Conservation (phyloP, 2,888 invertebrate genomes). For the Macaria liturata region DNA sequence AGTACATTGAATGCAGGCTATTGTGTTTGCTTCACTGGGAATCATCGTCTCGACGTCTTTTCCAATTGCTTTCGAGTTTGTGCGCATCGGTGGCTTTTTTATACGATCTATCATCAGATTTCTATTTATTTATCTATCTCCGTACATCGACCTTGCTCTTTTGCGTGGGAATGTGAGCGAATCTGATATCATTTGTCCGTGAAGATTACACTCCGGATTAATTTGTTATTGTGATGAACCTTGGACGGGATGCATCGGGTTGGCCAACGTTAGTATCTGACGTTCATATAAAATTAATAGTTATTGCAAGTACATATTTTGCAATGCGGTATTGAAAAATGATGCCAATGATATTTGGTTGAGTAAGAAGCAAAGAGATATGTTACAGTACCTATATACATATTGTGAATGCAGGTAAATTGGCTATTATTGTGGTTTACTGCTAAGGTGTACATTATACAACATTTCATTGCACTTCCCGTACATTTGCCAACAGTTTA, state of each 20-base stretch:
- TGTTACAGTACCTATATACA: not conserved
- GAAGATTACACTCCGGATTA: constrained; percentile 21
- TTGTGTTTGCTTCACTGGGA: constrained; percentile 43
- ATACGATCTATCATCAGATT: constrained; percentile 42
- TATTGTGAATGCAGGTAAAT: not conserved
- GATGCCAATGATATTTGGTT: not conserved
- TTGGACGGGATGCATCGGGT: constrained; percentile 17
- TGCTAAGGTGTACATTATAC: constrained; percentile 5
- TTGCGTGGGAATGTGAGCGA: constrained; percentile 38
- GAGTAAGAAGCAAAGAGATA: not conserved
- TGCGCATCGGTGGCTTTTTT: constrained; percentile 33
- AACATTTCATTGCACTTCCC: constrained; percentile 8
- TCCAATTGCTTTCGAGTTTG: constrained; percentile 45
- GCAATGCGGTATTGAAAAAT: constrained; percentile 2
- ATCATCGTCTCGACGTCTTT: constrained; percentile 44
- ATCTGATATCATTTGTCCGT: constrained; percentile 24
- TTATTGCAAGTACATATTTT: constrained; percentile 11
- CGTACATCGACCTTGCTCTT: constrained; percentile 51
- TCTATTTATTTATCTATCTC: constrained; percentile 36
- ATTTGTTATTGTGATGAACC: constrained; percentile 16
- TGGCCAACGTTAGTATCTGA: constrained; percentile 13
- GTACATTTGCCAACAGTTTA: constrained; percentile 27
- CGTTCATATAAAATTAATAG: constrained; percentile 9
- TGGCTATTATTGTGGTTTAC: constrained; percentile 1
- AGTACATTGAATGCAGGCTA: constrained; percentile 38